Conservation (phyloP, 2,888 invertebrate species). For the Hecatera dysodea region DNA sequence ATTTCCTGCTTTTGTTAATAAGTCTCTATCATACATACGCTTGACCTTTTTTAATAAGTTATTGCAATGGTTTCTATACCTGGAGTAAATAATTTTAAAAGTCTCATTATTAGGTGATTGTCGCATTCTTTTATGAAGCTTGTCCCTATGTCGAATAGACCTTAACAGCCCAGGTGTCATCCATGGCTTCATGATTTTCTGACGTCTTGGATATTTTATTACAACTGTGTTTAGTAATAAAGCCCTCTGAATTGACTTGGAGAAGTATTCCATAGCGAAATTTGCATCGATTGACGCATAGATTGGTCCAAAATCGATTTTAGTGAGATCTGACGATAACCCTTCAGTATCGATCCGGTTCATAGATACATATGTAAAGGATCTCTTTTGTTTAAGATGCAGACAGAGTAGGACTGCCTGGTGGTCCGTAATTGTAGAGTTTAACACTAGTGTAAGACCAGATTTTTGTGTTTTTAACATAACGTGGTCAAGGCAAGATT, state of each 20-base stretch:
- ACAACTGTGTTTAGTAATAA: conserved; percentile 7
- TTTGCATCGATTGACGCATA: conserved; percentile 6
- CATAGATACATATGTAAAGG: background rate
- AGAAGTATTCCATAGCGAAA: conserved; percentile 6
- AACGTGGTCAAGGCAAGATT: background rate
- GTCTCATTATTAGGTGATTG: too few species aligned
- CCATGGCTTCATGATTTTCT: background rate
- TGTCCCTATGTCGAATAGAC: background rate
- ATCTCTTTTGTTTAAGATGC: conserved; percentile 2
- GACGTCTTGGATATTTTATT: conserved; percentile 11
- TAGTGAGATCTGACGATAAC: background rate
- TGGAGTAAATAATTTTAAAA: too few species aligned
- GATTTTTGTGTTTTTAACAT: too few species aligned
- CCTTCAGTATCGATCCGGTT: background rate
- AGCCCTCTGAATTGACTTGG: conserved; percentile 6
- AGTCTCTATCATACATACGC: too few species aligned
- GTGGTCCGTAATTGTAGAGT: background rate
- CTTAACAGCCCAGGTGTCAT: too few species aligned
- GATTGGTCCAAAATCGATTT: conserved; percentile 5
- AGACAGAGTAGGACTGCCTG: conserved; percentile 1
- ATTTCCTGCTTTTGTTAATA: too few species aligned
- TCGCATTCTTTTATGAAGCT: too few species aligned
- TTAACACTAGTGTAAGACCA: too few species aligned
- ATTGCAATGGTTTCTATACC: too few species aligned
- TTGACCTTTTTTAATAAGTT: too few species aligned